Evolutionary conservation across 2,113 vertebrate genomes (phyloP).

Genomic region (Neomonachus schauinslandi): DNA sequence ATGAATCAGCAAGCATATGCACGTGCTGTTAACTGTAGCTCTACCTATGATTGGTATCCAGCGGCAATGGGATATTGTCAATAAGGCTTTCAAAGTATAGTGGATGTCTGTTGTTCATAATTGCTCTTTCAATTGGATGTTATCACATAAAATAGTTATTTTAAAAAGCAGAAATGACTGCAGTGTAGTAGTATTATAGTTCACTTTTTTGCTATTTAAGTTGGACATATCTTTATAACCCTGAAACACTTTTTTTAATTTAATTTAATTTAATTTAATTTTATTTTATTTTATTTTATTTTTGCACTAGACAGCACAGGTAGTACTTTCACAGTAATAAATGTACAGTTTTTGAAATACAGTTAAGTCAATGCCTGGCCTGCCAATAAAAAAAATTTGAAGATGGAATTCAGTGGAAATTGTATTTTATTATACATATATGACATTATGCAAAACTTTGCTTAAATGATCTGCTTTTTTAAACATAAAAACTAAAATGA

Average conservation of each 20-base stretch:
- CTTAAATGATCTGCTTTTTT: background rate
- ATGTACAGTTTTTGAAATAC: background rate
- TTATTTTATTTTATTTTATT: too few relatives aligned
- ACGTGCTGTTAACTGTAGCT: slow-evolving; percentile 84
- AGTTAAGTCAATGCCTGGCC: background rate
- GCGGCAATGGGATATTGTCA: slow-evolving; percentile 91
- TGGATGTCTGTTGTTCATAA: slow-evolving; percentile 82
- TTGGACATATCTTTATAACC: background rate
- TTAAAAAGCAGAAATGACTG: background rate
- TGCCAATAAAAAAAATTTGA: background rate
- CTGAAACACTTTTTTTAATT: background rate
- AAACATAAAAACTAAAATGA: background rate
- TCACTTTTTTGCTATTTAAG: background rate
- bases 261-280: background rate
- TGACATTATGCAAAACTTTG: background rate
- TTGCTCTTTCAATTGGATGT: slow-evolving; percentile 84
- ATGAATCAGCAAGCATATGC: slow-evolving; percentile 91
- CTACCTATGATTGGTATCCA: slow-evolving; percentile 89
- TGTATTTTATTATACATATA: background rate
- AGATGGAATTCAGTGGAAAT: background rate
- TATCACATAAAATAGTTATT: background rate
- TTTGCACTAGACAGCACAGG: background rate
- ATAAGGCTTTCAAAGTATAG: slow-evolving; percentile 82
- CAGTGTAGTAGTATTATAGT: background rate
- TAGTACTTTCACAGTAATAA: background rate